Percentiles rank a stretch among this genome's conserved stretches.
Evolutionary conservation across 1,140 invertebrate genomes (phyloP).

Genomic region (Drosophila virilis): DNA sequence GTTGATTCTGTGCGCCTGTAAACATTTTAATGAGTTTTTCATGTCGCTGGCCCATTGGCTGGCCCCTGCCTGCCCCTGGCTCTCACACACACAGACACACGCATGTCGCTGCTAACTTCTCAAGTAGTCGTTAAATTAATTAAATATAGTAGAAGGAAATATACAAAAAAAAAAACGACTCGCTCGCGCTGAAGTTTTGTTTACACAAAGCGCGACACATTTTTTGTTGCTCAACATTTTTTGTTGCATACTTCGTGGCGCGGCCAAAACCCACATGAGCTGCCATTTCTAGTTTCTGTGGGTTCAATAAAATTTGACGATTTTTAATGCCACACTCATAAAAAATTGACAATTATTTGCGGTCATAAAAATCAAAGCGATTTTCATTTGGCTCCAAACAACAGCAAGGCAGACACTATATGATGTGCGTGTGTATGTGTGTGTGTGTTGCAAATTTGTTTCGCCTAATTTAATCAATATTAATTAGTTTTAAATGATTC

Average conservation of each 20-base stretch:
- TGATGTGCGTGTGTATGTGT: not conserved
- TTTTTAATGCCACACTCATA: conserved; percentile 52
- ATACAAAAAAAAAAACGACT: conserved; percentile 24
- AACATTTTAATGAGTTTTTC: conserved; percentile 84
- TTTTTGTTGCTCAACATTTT: conserved; percentile 11
- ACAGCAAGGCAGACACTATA: not conserved
- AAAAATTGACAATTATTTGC: conserved; percentile 73
- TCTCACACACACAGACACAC: conserved; percentile 8
- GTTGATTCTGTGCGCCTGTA: conserved; percentile 79
- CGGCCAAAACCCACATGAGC: not conserved
- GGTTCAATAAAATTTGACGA: not conserved
- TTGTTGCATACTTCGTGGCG: conserved; percentile 54
- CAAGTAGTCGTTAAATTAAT: conserved; percentile 84
- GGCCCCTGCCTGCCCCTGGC: conserved; percentile 2
- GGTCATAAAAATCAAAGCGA: conserved; percentile 64
- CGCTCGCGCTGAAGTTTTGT: conserved; percentile 53
- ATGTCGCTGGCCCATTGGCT: conserved; percentile 58
- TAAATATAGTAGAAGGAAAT: conserved; percentile 72
- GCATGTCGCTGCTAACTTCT: conserved; percentile 74
- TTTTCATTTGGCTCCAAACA: conserved; percentile 56
- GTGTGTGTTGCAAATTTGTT: conserved; percentile 26
- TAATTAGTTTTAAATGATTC: conserved; percentile 66
- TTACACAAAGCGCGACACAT: conserved; percentile 52
- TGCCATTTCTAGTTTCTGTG: not conserved
- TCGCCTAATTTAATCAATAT: conserved; percentile 61